Base-by-base conservation (phyloP, 2,797 vertebrate species). In the Poecilia velifera region DNA sequence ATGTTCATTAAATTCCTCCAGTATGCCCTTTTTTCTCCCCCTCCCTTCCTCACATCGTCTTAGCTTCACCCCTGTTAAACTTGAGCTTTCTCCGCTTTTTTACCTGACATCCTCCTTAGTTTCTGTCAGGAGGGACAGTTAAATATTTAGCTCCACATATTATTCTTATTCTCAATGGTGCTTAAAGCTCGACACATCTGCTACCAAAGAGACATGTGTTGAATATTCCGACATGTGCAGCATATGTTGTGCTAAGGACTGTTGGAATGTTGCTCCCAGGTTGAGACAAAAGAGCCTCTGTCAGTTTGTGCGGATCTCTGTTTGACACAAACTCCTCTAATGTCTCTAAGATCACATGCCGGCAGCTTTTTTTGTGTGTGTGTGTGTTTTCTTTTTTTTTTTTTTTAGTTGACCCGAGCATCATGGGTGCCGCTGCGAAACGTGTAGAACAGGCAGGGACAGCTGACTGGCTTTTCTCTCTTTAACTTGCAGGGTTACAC, bases 1-100 rank as follows among this genome's bases (percentile, higher is more conserved):
- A 92, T 93, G 93, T 95, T 95, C 94, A 95, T 96, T 96, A 95
- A 94, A 94, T 92, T 93, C 91, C 90, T 91, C 86, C 86, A 92
- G 83, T 92, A 84, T 82, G 82, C 72, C 76, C 81, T 82, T 88
- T 88, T 88, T 80, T 64, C 78, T 51, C 36, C 57, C 70, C 49
- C 36, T 76, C 77, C 77, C 83, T 66, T 79, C 75, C 76, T 79
- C 68, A 88, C 87, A 82, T 90, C 89, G 91, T 93, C 85, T 93
- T 85, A 87, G 87, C 79, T 49, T 92, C 91, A 86, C 88, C 86
- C 85, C 84, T 81, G 82, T 84, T 91, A 90, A 95, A 92, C 91
- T 80, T 10, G 20, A 84, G 80, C 68, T 76, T 70, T 62, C 28
- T 53, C 79, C 76, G 81, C 84, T 18, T 83, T 82, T 82, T 84